Evolutionary conservation across 2,888 invertebrate genomes (phyloP).

Genomic region (Ophion ventricosus): DNA sequence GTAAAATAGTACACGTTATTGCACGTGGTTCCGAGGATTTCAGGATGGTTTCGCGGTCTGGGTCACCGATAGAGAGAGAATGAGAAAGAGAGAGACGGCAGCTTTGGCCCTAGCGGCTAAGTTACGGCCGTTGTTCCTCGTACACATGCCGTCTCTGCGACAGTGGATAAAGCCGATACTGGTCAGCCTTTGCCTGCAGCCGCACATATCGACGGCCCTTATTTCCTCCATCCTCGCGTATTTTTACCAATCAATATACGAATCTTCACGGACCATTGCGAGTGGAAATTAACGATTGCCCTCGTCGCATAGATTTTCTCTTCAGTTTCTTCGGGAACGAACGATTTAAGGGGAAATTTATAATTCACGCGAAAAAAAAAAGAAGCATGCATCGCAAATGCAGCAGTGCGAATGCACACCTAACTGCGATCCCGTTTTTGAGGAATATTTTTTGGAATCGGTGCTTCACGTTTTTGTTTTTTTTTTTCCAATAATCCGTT

Average conservation of each 20-base stretch:
- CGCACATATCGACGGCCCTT: constrained; percentile 25
- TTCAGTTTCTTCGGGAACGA: neutral
- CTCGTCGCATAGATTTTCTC: neutral
- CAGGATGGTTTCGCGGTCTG: constrained; percentile 53
- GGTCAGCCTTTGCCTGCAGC: constrained; percentile 51
- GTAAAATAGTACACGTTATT: constrained; percentile 50
- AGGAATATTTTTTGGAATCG: too few relatives aligned
- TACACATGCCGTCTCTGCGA: constrained; percentile 42
- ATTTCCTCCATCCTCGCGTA: constrained; percentile 22
- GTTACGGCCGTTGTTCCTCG: constrained; percentile 64
- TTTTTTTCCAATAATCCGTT: neutral
- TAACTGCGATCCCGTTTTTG: too few relatives aligned
- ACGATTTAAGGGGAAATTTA: neutral
- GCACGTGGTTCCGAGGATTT: constrained; percentile 36
- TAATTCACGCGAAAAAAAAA: neutral
- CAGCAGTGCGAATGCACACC: too few relatives aligned
- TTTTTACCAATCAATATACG: constrained; percentile 10
- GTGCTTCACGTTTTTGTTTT: too few relatives aligned
- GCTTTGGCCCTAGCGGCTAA: constrained; percentile 44
- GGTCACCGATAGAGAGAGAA: constrained; percentile 39
- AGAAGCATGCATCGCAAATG: neutral
- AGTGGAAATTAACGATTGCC: neutral
- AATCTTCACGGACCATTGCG: neutral
- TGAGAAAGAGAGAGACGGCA: constrained; percentile 5
- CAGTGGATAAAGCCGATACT: constrained; percentile 62